A percentile compares a stretch with the other conserved stretches of the same genome.
These are phyloP conservation scores for Nezara viridula DNA, from an alignment of 2,888 invertebrate genomes.

Conservation along the genomic window DNA sequence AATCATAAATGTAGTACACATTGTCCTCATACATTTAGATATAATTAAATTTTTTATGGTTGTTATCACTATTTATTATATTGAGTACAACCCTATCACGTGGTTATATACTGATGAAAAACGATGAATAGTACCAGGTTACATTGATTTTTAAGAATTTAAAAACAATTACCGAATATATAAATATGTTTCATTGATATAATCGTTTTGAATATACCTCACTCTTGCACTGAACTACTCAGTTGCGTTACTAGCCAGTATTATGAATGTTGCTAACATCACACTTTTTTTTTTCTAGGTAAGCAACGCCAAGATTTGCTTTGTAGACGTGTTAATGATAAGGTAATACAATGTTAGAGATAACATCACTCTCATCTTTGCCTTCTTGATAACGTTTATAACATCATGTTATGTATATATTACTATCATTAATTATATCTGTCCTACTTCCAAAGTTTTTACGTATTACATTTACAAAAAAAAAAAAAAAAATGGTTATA, in stretches of 20 bases:
- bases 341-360: constrained; percentile 10
- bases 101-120: background rate
- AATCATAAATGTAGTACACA: no score
- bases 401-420: background rate
- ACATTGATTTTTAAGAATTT: background rate
- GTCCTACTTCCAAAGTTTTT: background rate
- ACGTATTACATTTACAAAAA: no score
- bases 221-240: background rate
- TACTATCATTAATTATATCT: background rate
- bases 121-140: background rate
- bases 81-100: no score
- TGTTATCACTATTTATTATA: no score
- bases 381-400: background rate
- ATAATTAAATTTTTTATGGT: no score
- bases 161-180: background rate
- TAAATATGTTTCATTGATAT: no score
- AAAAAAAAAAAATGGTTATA: no score
- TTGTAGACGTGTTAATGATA: constrained; percentile 10
- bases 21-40: no score
- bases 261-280: background rate
- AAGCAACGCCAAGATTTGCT: constrained; percentile 3
- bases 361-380: background rate
- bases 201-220: background rate
- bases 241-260: background rate
- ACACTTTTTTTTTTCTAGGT: constrained; percentile 11